A percentile compares a stretch with the other conserved stretches of the same genome.
phyloP scores from a whole-genome alignment of 2,888 invertebrate genomes.

The Sisyra nigra region DNA sequence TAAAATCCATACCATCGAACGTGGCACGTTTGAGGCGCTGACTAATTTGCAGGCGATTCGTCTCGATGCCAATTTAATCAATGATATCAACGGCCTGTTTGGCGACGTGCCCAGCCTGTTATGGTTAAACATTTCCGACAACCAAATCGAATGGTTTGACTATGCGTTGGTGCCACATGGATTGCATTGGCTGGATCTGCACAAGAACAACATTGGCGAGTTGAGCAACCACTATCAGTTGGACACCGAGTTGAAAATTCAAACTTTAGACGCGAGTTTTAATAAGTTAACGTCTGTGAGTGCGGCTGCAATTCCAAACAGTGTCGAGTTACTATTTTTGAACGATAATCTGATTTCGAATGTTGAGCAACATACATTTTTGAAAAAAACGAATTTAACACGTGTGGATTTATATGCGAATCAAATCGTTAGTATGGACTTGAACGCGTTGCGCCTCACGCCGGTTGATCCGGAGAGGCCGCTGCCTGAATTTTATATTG shows the following conservation, averaged over 20 bases:
- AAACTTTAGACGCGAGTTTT: conserved; percentile 80
- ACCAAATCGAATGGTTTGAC: conserved; percentile 77
- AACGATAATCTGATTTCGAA: conserved; percentile 76
- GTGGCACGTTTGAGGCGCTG: conserved; percentile 65
- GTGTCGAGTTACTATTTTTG: conserved; percentile 70
- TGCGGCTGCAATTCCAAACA: conserved; percentile 63
- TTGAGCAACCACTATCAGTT: conserved; percentile 58
- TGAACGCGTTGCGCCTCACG: conserved; percentile 70
- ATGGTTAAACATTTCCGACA: conserved; percentile 85
- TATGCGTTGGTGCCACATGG: conserved; percentile 68
- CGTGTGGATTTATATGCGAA: conserved; percentile 86
- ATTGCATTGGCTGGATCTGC: conserved; percentile 78
- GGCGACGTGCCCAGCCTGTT: conserved; percentile 65
- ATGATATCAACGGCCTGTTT: conserved; percentile 70
- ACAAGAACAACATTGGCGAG: conserved; percentile 68
- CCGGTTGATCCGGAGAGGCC: conserved; percentile 60
- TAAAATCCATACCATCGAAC: conserved; percentile 59
- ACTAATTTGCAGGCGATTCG: conserved; percentile 71
- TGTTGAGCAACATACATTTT: conserved; percentile 79
- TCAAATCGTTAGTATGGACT: conserved; percentile 77
- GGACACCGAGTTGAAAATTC: conserved; percentile 54
- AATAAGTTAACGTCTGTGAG: conserved; percentile 69
- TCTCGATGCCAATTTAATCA: conserved; percentile 70
- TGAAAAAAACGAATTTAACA: conserved; percentile 75
- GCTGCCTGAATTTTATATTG: conserved; percentile 82